Base-by-base conservation (phyloP, 2,113 vertebrate genomes). In the Centropus bengalensis region DNA sequence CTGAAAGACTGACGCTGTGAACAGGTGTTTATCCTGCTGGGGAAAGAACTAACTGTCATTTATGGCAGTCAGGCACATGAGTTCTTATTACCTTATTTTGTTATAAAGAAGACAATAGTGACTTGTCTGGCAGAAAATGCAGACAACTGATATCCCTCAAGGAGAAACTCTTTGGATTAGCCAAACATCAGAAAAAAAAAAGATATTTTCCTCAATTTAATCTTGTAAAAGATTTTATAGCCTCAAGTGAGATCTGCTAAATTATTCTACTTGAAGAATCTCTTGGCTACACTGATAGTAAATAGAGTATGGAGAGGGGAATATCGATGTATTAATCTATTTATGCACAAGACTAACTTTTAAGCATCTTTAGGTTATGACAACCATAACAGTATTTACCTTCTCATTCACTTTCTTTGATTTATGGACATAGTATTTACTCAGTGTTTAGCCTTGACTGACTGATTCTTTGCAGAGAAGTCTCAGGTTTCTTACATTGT, bases 21-120 rank as follows among this genome's bases (percentile, higher is more conserved):
- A 19, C 90, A 95, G 74, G 69, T 94, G 88, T 93, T 82, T 38
- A 89, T 89, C 66, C 52, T 89, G 56, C 56, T 93, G 78, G 47
- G 52, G 47, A 82, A 89, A 84, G 27, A 89, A 70, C 91, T 89
- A 86, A 81, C 54, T 81, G 54, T 58, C 3, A 74, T 91, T 94
- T 77, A 69, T 81, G 78, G 59, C 42, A 91, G 33, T 49, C 63
- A 92, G 51, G 16, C 20, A 73, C 20, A 28, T n/a, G 40, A 86
- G 23, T 15, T 83, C 11, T 33, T 91, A 86, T 73, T 64, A 71
- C 32, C 11, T 40, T 74, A 33, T 49, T 64, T 56, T 85, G 22
- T 45, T 54, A 27, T 26, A 78, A 81, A 66, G 36, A 71, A 67
- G 19, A 14, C 33, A 81, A 32, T 44, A 54, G 6, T 20, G 27